Evolutionary conservation across 2,888 invertebrate species (phyloP).

Genomic region (Sycophila texana): DNA sequence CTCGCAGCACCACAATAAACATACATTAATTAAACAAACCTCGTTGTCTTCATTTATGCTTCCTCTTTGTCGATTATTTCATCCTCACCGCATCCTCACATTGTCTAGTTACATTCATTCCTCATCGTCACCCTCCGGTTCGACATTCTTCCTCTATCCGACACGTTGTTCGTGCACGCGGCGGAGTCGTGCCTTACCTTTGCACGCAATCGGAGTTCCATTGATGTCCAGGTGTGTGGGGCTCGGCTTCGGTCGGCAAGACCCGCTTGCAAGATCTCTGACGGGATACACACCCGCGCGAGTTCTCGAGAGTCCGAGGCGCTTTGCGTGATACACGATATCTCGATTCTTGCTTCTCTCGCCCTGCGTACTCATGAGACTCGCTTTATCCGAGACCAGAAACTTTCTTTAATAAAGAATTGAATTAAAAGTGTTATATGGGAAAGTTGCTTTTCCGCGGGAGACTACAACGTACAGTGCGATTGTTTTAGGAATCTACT

Average conservation of each 20-base stretch:
- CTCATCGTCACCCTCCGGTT: not conserved
- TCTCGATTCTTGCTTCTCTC: constrained; percentile 35
- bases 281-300: not conserved
- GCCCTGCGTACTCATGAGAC: too few species aligned
- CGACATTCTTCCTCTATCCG: constrained; percentile 12
- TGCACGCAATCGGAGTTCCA: not conserved
- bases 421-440: too few species aligned
- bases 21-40: too few species aligned
- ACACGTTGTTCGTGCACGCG: constrained; percentile 26
- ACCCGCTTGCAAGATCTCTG: not conserved
- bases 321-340: constrained; percentile 67
- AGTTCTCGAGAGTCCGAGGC: constrained; percentile 52
- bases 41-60: too few species aligned
- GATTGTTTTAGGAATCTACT: not conserved
- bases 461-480: too few species aligned
- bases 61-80: not conserved
- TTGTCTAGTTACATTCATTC: not conserved
- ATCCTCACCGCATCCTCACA: not conserved
- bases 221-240: not conserved
- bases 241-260: not conserved
- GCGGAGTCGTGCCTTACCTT: constrained; percentile 12
- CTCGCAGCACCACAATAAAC: too few species aligned
- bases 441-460: too few species aligned
- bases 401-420: too few species aligned
- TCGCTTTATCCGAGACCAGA: too few species aligned